Evolutionary conservation across 2,113 vertebrate genomes (phyloP).

Genomic region (Siniperca knerii): DNA sequence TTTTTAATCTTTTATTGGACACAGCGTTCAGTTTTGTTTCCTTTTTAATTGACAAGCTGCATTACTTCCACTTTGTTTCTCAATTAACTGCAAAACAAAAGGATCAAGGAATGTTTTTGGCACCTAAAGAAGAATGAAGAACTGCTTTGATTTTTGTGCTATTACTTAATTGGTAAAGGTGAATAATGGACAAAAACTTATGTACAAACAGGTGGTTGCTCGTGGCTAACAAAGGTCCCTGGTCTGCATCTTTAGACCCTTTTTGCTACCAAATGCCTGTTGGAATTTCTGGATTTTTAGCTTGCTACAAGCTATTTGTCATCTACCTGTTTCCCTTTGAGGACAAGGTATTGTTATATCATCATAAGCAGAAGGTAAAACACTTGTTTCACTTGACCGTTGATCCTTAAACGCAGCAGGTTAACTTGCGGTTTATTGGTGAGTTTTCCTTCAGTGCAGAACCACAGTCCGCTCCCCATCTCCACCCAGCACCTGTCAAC

Average conservation of each 20-base stretch:
- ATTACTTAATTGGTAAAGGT: neutral
- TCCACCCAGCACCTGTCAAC: slow-evolving; percentile 58
- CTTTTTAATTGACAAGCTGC: neutral
- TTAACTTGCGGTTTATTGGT: slow-evolving; percentile 12
- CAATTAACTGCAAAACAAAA: neutral
- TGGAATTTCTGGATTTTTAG: neutral
- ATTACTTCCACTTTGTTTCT: neutral
- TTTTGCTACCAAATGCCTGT: neutral
- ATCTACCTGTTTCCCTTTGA: neutral
- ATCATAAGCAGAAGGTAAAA: slow-evolving; percentile 33
- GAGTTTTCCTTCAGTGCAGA: neutral
- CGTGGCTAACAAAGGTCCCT: neutral
- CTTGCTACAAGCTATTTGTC: neutral
- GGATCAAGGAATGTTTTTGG: neutral
- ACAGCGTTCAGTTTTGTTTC: neutral
- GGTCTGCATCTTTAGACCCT: neutral
- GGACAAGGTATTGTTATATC: neutral
- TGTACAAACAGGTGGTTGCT: neutral
- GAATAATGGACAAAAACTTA: neutral
- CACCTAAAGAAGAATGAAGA: neutral
- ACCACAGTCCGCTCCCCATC: slow-evolving; percentile 29
- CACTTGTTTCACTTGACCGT: neutral
- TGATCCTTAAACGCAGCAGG: slow-evolving; percentile 18
- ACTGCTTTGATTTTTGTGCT: neutral
- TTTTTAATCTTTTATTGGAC: neutral